phyloP scores from a whole-genome alignment of 2,888 invertebrate species.

The Alloscopus bannaensis region DNA sequence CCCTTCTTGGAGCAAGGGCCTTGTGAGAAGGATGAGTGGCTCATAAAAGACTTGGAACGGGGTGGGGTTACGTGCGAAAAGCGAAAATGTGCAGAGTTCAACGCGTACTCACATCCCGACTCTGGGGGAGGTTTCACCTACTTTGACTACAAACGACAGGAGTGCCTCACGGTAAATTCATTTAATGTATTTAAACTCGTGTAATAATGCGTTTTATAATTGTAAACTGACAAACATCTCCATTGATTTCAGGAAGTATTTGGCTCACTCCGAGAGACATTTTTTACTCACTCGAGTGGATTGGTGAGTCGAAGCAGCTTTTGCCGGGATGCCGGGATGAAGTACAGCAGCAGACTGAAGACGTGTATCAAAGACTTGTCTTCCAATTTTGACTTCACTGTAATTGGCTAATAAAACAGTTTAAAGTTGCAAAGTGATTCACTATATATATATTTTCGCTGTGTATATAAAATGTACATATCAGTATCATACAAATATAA shows the following conservation, averaged over 20 bases:
- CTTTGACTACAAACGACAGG: slow-evolving; percentile 44
- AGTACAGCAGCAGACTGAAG: slow-evolving; percentile 37
- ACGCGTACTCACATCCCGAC: neutral
- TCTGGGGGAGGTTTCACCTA: slow-evolving; percentile 34
- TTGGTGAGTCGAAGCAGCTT: slow-evolving; percentile 22
- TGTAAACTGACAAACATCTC: neutral
- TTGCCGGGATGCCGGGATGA: slow-evolving; percentile 38
- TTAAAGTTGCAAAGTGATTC: neutral
- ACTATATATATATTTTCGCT: neutral
- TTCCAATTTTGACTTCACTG: slow-evolving; percentile 7
- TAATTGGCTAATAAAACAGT: neutral
- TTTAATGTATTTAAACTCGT: neutral
- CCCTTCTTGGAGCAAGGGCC: slow-evolving; percentile 46
- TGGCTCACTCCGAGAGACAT: slow-evolving; percentile 18
- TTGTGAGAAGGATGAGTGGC: slow-evolving; percentile 39
- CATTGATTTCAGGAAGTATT: slow-evolving; percentile 30
- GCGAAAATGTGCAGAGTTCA: slow-evolving; percentile 30
- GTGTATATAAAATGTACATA: neutral
- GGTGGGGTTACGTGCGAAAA: slow-evolving; percentile 32
- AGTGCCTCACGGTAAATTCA: slow-evolving; percentile 32
- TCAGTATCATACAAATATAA: neutral
- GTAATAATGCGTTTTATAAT: neutral
- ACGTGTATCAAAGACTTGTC: slow-evolving; percentile 31
- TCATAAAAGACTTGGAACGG: slow-evolving; percentile 14
- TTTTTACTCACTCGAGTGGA: slow-evolving; percentile 6